phyloP scores from a whole-genome alignment of 2,888 invertebrate species.

The Thyatira batis region DNA sequence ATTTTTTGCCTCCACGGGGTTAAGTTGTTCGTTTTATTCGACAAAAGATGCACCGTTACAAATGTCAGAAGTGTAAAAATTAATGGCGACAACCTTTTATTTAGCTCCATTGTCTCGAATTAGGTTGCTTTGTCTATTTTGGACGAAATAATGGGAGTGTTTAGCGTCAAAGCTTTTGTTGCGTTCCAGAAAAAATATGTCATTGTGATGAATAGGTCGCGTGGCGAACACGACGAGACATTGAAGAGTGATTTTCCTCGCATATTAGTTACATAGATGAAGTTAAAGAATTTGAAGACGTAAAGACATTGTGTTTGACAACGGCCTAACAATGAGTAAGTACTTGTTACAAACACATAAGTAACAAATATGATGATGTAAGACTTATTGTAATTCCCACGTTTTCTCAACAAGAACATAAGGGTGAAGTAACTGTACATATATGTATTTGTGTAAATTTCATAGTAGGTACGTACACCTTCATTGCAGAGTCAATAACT shows the following conservation, averaged over 20 bases:
- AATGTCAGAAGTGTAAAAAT: conserved; percentile 76
- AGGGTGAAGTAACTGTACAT: neutral
- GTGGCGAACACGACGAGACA: conserved; percentile 70
- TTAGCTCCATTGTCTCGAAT: conserved; percentile 70
- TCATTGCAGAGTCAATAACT: neutral
- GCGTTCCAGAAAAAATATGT: conserved; percentile 59
- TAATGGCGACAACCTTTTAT: conserved; percentile 79
- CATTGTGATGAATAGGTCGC: conserved; percentile 67
- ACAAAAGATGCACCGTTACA: conserved; percentile 74
- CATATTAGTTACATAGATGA: conserved; percentile 60
- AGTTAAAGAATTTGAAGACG: conserved; percentile 44
- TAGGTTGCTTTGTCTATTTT: conserved; percentile 77
- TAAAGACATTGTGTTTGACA: conserved; percentile 29
- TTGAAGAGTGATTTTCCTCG: conserved; percentile 67
- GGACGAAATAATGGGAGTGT: conserved; percentile 77
- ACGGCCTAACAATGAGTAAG: conserved; percentile 24
- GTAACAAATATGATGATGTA: neutral
- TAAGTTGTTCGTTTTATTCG: conserved; percentile 47
- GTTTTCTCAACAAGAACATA: neutral
- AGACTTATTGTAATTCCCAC: neutral
- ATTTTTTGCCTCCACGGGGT: conserved; percentile 66
- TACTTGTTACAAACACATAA: conserved; percentile 16
- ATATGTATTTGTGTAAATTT: too few species aligned
- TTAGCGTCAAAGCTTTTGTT: conserved; percentile 78
- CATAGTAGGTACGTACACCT: too few species aligned